A percentile compares a stretch with the other conserved stretches of the same genome.
Evolutionary conservation across 2,888 invertebrate genomes (phyloP).

Genomic region (Anorthoa munda): DNA sequence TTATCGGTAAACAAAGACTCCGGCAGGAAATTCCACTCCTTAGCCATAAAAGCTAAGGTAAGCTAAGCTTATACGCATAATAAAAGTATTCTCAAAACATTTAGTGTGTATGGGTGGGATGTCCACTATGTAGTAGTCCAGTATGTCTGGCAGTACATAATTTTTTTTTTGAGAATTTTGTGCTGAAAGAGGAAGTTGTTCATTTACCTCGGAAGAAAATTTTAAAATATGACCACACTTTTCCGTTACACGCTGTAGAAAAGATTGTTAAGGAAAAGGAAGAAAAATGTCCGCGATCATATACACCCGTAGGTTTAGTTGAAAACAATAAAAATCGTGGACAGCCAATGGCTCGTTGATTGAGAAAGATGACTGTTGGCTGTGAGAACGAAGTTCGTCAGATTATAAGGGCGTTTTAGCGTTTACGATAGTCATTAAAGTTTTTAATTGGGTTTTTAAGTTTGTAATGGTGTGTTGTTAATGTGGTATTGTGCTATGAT

Average conservation of each 20-base stretch:
- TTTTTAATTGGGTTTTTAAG: slow-evolving; percentile 55
- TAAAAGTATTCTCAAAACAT: too few relatives aligned
- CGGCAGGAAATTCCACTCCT: too few relatives aligned
- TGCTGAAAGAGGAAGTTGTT: too few relatives aligned
- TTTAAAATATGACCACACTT: too few relatives aligned
- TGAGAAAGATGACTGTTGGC: slow-evolving; percentile 86
- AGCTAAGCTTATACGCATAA: too few relatives aligned
- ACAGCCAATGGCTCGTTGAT: slow-evolving; percentile 84
- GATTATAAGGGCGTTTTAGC: slow-evolving; percentile 81
- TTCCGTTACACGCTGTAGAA: slow-evolving; percentile 48
- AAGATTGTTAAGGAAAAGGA: slow-evolving; percentile 64
- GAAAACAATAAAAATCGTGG: slow-evolving; percentile 90
- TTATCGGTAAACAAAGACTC: too few relatives aligned
- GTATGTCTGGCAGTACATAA: too few relatives aligned
- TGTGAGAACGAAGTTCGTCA: slow-evolving; percentile 84
- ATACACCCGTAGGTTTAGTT: slow-evolving; percentile 81
- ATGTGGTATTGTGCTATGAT: slow-evolving; percentile 23
- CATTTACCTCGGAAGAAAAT: too few relatives aligned
- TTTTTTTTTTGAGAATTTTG: too few relatives aligned
- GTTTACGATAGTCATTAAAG: slow-evolving; percentile 66
- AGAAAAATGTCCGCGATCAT: slow-evolving; percentile 68
- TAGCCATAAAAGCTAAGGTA: too few relatives aligned
- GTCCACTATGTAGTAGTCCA: too few relatives aligned
- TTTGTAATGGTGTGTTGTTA: slow-evolving; percentile 8
- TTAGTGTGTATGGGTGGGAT: too few relatives aligned